Percentiles rank a stretch among this genome's conserved stretches.
These are phyloP conservation scores for Smutsia temminckii DNA, from an alignment of 2,797 vertebrate genomes.

Conservation along the genomic window DNA sequence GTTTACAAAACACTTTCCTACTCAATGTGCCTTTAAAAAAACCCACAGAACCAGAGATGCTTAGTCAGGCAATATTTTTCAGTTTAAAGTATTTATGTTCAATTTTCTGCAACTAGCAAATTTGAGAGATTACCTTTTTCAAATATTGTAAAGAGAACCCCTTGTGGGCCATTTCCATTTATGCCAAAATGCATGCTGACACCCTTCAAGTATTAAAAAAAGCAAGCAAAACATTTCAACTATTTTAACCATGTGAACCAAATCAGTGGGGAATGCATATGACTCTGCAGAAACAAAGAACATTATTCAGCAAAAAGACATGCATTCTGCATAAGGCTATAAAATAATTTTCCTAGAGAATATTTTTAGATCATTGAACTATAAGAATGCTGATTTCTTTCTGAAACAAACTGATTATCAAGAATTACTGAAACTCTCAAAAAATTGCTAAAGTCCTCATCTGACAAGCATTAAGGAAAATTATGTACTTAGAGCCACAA, in stretches of 20 bases:
- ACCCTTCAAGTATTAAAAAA: conserved; percentile 58
- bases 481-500: not conserved
- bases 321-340: conserved; percentile 55
- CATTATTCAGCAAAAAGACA: conserved; percentile 70
- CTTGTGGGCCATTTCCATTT: not conserved
- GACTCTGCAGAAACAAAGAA: conserved; percentile 73
- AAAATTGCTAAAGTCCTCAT: conserved; percentile 58
- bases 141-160: conserved; percentile 44
- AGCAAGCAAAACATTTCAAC: conserved; percentile 66
- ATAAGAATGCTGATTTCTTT: conserved; percentile 68
- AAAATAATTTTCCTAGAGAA: conserved; percentile 65
- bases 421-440: conserved; percentile 58
- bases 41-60: not conserved
- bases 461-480: conserved; percentile 45
- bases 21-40: not conserved
- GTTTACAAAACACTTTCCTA: not conserved
- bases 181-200: conserved; percentile 55
- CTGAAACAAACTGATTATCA: conserved; percentile 63
- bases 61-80: not conserved
- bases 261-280: conserved; percentile 53
- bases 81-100: conserved; percentile 41
- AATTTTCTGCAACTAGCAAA: conserved; percentile 46
- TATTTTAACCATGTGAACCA: conserved; percentile 48
- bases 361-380: conserved; percentile 76
- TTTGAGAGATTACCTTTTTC: conserved; percentile 43